phyloP scores from a whole-genome alignment of 2,888 invertebrate genomes.

The Epinotia demarniana region DNA sequence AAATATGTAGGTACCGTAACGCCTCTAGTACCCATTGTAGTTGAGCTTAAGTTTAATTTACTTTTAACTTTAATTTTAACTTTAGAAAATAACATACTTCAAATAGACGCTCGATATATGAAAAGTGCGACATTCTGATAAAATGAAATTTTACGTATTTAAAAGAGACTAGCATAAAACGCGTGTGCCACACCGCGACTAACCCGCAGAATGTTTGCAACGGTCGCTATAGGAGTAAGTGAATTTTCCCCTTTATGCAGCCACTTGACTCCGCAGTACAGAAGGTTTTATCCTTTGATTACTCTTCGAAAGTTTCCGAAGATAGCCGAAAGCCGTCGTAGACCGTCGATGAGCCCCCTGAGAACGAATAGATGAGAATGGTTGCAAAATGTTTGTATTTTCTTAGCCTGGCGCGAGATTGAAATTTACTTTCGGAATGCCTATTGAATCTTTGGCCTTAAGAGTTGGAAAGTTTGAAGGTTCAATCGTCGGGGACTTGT shows the following conservation, averaged over 20 bases:
- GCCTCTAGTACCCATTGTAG: no score
- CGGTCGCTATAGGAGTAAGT: constrained; percentile 45
- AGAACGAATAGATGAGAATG: constrained; percentile 44
- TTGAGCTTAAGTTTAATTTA: no score
- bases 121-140: no score
- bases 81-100: no score
- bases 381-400: constrained; percentile 45
- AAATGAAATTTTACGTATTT: no score
- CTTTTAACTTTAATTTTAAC: no score
- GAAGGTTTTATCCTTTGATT: constrained; percentile 46
- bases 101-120: no score
- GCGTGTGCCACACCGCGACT: constrained; percentile 3
- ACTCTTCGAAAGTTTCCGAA: constrained; percentile 45
- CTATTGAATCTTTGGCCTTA: constrained; percentile 40
- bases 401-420: constrained; percentile 33
- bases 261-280: constrained; percentile 45
- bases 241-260: constrained; percentile 46
- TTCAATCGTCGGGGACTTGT: constrained; percentile 13
- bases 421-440: constrained; percentile 42
- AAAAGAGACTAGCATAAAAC: constrained; percentile 7
- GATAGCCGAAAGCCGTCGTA: constrained; percentile 28
- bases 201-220: constrained; percentile 40
- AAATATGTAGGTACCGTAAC: no score
- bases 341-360: constrained; percentile 34
- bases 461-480: constrained; percentile 16